Percentiles rank a stretch among this genome's conserved stretches.
Evolutionary conservation across 2,797 vertebrate species (phyloP).

Genomic region (Sebastes baramenuke): DNA sequence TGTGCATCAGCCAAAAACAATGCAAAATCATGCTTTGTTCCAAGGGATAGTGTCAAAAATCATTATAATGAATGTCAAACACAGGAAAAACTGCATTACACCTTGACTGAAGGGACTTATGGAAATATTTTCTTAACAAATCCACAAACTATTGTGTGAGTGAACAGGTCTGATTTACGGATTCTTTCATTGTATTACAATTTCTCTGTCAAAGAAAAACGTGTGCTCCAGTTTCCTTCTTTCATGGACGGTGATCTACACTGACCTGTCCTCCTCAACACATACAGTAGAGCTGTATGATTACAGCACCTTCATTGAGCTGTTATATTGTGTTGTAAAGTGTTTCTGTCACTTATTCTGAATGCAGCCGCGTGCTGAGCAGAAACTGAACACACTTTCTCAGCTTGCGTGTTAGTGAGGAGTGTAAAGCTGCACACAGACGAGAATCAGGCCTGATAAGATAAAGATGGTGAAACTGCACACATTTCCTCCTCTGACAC

Average conservation of each 20-base stretch:
- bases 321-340: neutral
- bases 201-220: neutral
- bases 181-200: neutral
- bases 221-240: neutral
- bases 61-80: neutral
- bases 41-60: neutral
- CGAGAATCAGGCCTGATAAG: slow-evolving; percentile 31
- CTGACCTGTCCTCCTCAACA: neutral
- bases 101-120: too few relatives aligned
- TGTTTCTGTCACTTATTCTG: slow-evolving; percentile 9
- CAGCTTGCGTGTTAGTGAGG: neutral
- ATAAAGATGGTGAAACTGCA: slow-evolving; percentile 38
- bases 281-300: neutral
- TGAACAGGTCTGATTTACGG: neutral
- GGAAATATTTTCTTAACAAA: neutral
- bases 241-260: neutral
- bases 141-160: neutral
- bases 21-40: neutral
- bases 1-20: neutral
- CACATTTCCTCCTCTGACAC: slow-evolving; percentile 34
- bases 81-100: neutral
- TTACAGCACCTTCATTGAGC: neutral
- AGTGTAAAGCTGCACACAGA: slow-evolving; percentile 15
- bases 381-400: slow-evolving; percentile 18
- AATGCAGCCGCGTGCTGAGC: slow-evolving; percentile 5